These are phyloP conservation scores for Cinclus mexicanus DNA, from an alignment of 2,113 vertebrate genomes.

Conservation along the genomic window DNA sequence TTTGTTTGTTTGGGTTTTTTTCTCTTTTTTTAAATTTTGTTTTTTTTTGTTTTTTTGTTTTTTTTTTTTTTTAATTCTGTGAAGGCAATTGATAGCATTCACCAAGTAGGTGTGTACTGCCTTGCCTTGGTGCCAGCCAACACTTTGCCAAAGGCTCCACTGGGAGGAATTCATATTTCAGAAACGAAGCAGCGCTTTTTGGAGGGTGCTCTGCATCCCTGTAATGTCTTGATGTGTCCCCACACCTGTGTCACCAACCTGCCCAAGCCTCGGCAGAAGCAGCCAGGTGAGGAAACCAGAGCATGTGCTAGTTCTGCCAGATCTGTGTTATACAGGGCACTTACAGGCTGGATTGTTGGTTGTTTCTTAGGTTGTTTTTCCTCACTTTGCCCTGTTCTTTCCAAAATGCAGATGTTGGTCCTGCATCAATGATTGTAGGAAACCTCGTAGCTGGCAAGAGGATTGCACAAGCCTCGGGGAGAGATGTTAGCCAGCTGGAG, in stretches of 20 bases:
- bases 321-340: fast-evolving
- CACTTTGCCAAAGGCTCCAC: conserved; percentile 93
- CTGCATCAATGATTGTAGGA: conserved; percentile 95
- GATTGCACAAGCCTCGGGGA: conserved; percentile 92
- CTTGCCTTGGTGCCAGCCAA: conserved; percentile 96
- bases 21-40: too few species aligned
- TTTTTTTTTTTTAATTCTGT: neutral
- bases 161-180: conserved; percentile 93
- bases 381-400: neutral
- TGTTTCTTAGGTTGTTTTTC: neutral
- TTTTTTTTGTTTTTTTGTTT: neutral
- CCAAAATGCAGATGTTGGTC: conserved; percentile 85
- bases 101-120: conserved; percentile 95
- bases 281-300: conserved; percentile 80
- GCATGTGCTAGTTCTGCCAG: neutral
- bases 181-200: conserved; percentile 96
- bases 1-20: too few species aligned
- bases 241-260: conserved; percentile 96
- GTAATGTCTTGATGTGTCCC: conserved; percentile 94
- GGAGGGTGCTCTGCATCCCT: conserved; percentile 91
- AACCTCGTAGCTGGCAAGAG: conserved; percentile 95
- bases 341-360: neutral
- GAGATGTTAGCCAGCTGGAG: conserved; percentile 89
- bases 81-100: conserved; percentile 96
- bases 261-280: conserved; percentile 94